A percentile compares a stretch with the other conserved stretches of the same genome.
Conservation (phyloP, 2,797 vertebrate genomes). For the Tangara arthus region DNA sequence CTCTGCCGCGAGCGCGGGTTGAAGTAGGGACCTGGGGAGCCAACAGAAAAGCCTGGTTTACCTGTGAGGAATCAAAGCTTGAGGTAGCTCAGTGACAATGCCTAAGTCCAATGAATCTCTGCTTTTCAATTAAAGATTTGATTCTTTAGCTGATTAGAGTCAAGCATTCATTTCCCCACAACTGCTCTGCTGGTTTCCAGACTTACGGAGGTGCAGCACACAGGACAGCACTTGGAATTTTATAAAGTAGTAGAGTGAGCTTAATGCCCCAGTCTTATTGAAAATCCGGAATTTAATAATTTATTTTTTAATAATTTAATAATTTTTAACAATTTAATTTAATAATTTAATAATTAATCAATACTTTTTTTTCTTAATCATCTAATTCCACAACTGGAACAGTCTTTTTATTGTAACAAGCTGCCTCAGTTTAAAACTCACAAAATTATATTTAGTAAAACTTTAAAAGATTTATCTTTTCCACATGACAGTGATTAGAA, state of each 20-base stretch:
- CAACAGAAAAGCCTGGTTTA: not conserved
- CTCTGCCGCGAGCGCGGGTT: slow-evolving; percentile 93
- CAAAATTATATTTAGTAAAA: not conserved
- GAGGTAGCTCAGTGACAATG: not conserved
- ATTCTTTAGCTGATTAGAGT: not conserved
- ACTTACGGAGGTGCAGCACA: not conserved
- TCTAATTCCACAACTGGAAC: not conserved
- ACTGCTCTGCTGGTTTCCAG: not conserved
- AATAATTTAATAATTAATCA: not conserved
- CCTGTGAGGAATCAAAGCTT: not conserved
- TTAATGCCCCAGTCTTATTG: not conserved
- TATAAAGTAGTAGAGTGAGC: not conserved
- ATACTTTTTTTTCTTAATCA: not conserved
- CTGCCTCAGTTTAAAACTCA: not conserved
- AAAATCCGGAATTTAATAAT: not conserved
- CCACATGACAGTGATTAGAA: not conserved
- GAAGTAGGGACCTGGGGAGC: slow-evolving; percentile 89
- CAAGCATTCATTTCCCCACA: not conserved
- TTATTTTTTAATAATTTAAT: not conserved
- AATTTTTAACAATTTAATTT: not conserved
- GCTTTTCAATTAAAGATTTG: not conserved
- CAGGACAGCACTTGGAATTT: not conserved
- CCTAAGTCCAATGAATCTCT: not conserved
- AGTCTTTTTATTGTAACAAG: not conserved
- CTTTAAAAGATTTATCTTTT: not conserved